A percentile compares a stretch with the other conserved stretches of the same genome.
These are phyloP conservation scores for Hyles lineata DNA, from an alignment of 2,888 invertebrate genomes.

Conservation along the genomic window DNA sequence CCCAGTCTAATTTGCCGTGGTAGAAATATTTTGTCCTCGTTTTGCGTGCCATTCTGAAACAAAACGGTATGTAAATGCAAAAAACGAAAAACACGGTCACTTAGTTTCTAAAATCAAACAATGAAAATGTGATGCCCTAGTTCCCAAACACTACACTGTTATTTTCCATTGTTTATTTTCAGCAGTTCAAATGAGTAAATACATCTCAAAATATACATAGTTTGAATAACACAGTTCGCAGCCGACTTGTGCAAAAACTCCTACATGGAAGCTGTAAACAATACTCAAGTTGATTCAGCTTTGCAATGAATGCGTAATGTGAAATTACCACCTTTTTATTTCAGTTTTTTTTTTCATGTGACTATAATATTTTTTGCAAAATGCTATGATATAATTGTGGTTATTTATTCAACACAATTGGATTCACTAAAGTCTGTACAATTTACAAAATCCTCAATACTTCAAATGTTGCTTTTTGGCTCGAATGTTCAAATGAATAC, in stretches of 20 bases:
- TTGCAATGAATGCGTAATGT: background rate
- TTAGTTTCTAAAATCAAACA: slow-evolving; percentile 28
- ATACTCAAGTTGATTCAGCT: background rate
- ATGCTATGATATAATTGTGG: too few relatives aligned
- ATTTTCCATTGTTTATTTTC: slow-evolving; percentile 37
- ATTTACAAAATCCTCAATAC: background rate
- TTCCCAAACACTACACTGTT: slow-evolving; percentile 27
- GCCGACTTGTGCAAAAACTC: background rate
- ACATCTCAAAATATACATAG: background rate
- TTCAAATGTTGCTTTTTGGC: background rate
- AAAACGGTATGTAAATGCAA: slow-evolving; percentile 2
- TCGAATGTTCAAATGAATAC: background rate
- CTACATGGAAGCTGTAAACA: background rate
- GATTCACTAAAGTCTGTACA: background rate
- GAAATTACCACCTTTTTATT: too few relatives aligned
- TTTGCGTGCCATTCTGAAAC: slow-evolving; percentile 92
- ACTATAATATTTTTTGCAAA: too few relatives aligned
- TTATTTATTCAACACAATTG: background rate
- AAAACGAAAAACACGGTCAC: slow-evolving; percentile 30
- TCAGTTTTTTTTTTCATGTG: too few relatives aligned
- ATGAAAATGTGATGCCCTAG: slow-evolving; percentile 34
- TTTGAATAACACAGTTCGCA: slow-evolving; percentile 7
- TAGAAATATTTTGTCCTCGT: slow-evolving; percentile 99
- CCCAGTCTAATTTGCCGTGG: slow-evolving; percentile 99
- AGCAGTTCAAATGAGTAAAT: slow-evolving; percentile 18